Conservation (phyloP, 2,888 invertebrate species). For the Mactromeris polynyma region DNA sequence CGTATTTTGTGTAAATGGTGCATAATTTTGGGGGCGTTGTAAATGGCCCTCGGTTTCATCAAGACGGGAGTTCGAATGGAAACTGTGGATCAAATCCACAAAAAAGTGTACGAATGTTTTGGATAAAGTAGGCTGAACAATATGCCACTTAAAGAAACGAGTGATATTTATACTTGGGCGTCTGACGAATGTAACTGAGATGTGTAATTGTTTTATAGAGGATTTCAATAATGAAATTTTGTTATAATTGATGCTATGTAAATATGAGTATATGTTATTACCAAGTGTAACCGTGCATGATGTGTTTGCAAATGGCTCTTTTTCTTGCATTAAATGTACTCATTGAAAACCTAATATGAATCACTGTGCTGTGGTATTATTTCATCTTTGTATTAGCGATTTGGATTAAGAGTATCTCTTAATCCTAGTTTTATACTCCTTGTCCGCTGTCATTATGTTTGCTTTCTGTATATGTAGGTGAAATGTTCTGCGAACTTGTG, state of each 20-base stretch:
- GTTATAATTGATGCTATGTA: not conserved
- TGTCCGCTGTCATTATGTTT: too few species aligned
- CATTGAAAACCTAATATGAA: not conserved
- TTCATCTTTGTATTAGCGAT: not conserved
- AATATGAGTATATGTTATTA: constrained; percentile 2
- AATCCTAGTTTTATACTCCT: too few species aligned
- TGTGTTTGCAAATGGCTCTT: not conserved
- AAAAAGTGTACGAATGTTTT: not conserved
- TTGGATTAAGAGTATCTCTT: too few species aligned
- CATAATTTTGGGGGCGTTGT: not conserved
- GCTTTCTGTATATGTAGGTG: too few species aligned
- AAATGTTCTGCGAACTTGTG: not conserved
- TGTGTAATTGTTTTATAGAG: not conserved
- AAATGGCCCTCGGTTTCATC: constrained; percentile 8
- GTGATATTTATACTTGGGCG: constrained; percentile 9
- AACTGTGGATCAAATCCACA: constrained; percentile 28
- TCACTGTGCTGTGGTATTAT: not conserved
- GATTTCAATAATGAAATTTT: not conserved
- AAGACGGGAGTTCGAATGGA: not conserved
- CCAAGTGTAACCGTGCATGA: not conserved
- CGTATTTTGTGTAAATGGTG: constrained; percentile 16
- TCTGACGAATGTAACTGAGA: not conserved
- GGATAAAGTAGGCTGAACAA: not conserved
- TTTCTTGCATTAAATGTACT: not conserved
- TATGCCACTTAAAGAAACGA: not conserved